These are phyloP conservation scores for Chionoecetes opilio DNA, from an alignment of 1,140 invertebrate species.

Conservation along the genomic window DNA sequence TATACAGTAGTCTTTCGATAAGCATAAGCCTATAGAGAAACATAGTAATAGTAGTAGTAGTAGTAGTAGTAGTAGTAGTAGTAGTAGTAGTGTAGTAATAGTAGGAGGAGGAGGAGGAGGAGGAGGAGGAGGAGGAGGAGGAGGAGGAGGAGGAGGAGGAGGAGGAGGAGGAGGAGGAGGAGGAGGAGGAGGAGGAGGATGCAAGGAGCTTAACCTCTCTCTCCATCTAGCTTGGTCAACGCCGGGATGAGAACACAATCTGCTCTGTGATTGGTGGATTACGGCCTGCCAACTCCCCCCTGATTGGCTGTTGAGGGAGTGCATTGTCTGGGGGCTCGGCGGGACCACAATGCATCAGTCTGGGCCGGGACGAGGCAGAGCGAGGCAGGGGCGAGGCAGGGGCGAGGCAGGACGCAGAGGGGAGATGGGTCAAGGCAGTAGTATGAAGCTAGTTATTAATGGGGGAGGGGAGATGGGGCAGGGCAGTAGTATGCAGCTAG, in stretches of 20 bases:
- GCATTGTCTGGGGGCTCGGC: background rate
- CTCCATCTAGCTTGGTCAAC: background rate
- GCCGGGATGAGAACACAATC: background rate
- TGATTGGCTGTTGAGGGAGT: background rate
- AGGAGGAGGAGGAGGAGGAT: constrained; percentile 7
- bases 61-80: too few species aligned
- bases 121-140: background rate
- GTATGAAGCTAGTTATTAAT: too few species aligned
- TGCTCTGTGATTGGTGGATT: background rate
- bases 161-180: background rate
- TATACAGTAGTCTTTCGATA: too few species aligned
- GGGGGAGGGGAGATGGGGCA: too few species aligned
- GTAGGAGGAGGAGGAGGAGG: background rate
- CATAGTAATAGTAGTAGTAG: too few species aligned
- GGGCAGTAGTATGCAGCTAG: too few species aligned
- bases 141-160: background rate
- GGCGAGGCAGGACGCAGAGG: background rate
- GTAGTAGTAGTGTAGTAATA: too few species aligned
- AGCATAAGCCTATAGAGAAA: too few species aligned
- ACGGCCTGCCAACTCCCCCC: background rate
- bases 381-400: background rate
- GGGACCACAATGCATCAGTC: too few species aligned
- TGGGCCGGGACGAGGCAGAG: background rate
- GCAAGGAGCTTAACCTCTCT: background rate
- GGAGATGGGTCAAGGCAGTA: too few species aligned